Percentiles rank a stretch among this genome's conserved stretches.
Conservation (phyloP, 1,140 invertebrate genomes). For the Heliconius melpomene region DNA sequence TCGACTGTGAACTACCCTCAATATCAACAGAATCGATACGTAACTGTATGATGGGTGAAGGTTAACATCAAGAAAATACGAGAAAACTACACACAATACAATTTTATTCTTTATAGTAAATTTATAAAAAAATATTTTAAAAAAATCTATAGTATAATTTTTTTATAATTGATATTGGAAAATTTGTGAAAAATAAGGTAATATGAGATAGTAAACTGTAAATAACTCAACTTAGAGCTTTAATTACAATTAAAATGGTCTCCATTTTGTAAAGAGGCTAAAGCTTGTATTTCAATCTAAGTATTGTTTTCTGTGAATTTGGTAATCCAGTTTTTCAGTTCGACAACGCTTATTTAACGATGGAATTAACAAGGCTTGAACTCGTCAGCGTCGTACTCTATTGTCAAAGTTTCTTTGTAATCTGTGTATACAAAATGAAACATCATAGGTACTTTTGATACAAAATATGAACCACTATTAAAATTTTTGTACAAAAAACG, state of each 20-base stretch:
- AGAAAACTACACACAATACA: neutral
- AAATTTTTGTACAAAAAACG: neutral
- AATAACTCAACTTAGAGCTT: neutral
- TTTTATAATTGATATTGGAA: neutral
- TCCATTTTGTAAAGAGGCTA: neutral
- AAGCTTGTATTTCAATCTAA: slow-evolving; percentile 12
- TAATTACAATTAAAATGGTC: neutral
- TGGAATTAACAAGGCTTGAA: slow-evolving; percentile 21
- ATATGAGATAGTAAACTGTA: neutral
- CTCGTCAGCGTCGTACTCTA: slow-evolving; percentile 7
- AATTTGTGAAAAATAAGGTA: neutral
- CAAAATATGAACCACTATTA: neutral
- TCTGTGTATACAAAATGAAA: neutral
- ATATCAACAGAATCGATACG: slow-evolving; percentile 49
- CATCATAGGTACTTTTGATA: neutral
- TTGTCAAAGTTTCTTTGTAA: slow-evolving; percentile 26
- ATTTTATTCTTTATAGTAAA: neutral
- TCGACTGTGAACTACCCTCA: slow-evolving; percentile 53
- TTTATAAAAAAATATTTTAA: neutral
- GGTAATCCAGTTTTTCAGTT: slow-evolving; percentile 17
- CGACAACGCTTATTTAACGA: slow-evolving; percentile 16
- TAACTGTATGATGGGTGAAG: slow-evolving; percentile 25
- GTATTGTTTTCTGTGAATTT: slow-evolving; percentile 11
- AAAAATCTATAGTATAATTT: neutral
- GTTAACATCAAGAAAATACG: slow-evolving; percentile 20